These are phyloP conservation scores for Amblyopsis hoosieri DNA, from an alignment of 2,797 vertebrate genomes.

Conservation along the genomic window DNA sequence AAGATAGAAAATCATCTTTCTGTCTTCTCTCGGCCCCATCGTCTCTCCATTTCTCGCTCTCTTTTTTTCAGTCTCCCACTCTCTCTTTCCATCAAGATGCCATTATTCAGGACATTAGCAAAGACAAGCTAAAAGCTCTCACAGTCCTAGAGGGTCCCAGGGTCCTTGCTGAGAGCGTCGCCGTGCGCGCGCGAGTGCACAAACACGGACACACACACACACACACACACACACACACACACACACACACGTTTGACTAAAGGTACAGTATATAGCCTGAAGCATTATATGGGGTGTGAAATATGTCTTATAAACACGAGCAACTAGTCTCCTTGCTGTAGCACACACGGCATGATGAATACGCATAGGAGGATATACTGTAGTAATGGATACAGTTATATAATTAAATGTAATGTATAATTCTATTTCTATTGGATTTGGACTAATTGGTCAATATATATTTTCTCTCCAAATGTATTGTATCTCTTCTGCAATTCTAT, in stretches of 20 bases:
- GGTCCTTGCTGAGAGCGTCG: conserved; percentile 46
- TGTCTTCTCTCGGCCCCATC: too few relatives aligned
- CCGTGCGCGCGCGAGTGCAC: too few relatives aligned
- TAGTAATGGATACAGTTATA: conserved; percentile 16
- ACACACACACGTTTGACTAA: conserved; percentile 32
- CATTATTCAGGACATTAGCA: conserved; percentile 86
- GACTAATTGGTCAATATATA: not conserved
- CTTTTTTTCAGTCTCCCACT: too few relatives aligned
- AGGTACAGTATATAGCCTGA: conserved; percentile 54
- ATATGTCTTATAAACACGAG: conserved; percentile 70
- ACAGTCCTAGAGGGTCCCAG: conserved; percentile 78
- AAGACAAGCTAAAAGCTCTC: conserved; percentile 85
- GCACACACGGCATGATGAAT: conserved; percentile 41
- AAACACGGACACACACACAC: too few relatives aligned
- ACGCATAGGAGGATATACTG: conserved; percentile 20
- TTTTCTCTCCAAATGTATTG: conserved; percentile 21
- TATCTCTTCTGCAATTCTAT: too few relatives aligned
- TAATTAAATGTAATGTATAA: conserved; percentile 34
- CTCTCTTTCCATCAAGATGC: conserved; percentile 74
- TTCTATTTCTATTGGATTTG: conserved; percentile 24
- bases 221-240: not conserved
- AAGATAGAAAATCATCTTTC: too few relatives aligned
- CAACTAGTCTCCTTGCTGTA: conserved; percentile 37
- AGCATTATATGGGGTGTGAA: conserved; percentile 65
- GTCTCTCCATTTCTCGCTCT: too few relatives aligned